Base-by-base conservation (phyloP, 1,140 invertebrate species). In the Drosophila orena region DNA sequence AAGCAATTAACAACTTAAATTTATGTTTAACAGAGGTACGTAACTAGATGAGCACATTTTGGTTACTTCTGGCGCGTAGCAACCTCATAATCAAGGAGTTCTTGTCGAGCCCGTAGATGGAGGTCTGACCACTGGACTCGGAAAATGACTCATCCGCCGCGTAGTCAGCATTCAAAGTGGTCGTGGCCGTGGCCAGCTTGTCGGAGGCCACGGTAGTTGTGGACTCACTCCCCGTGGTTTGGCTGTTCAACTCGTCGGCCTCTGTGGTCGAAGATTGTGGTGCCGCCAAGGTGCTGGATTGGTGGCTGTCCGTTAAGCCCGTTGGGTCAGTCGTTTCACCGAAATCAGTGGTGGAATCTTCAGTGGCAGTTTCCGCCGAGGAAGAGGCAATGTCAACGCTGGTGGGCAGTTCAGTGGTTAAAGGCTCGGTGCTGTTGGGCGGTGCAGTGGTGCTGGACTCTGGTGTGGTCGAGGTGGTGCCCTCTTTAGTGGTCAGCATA, bases 71-170 rank as follows among this genome's bases (percentile, higher is more conserved):
- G n/a, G 83, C 83, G 0, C 79, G 76, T 38, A 88, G 22, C n/a
- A 88, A 34, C 2, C 79, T 71, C 83, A 88, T 88, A 22, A 88
- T 88, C 46, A 88, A 35, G 4, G 83, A 88, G 44, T 88, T 83
- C 53, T 89, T 88, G 42, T 77, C 79, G 7, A 89, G 62, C 2
- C 83, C 83, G 12, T 88, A 88, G 14, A 88, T 88, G 0, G 83
- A 88, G 20, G 75, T 83, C 37, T 89, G 79, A 0, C 58, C 65
- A 34, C 49, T 59, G 35, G 64, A 50, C 12, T 52, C 43, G 11
- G 46, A 22, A 35, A 44, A 11, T 11, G 55, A 38, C 30, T 79
- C 81, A 49, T 88, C 79, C 44, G 55, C 44, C 64, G 72, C 38
- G 35, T 85, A 85, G 58, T 83, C 83, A 15, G 44, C 15, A 22